Conservation (phyloP, 2,113 vertebrate species). For the Ia io region DNA sequence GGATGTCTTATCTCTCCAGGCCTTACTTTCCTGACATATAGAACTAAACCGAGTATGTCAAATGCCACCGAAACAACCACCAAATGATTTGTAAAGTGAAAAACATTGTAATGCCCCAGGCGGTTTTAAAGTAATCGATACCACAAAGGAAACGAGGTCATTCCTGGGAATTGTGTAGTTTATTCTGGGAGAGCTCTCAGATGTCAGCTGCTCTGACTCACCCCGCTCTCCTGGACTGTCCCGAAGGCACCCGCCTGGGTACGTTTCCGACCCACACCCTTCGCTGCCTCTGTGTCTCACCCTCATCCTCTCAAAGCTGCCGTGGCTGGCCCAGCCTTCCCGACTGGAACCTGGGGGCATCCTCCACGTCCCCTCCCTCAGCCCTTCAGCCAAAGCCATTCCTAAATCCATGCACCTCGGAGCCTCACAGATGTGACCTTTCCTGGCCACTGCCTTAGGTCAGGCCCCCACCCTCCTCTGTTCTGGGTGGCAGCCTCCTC, state of each 20-base stretch:
- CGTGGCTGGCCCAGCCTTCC: too few relatives aligned
- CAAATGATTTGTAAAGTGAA: neutral
- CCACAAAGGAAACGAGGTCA: neutral
- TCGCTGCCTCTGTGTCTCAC: neutral
- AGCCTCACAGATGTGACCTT: neutral
- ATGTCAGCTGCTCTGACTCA: neutral
- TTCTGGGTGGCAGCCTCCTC: neutral
- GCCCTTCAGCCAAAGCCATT: neutral
- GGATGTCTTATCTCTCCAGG: neutral
- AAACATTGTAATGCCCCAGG: neutral
- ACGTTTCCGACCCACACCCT: neutral
- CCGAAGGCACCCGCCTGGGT: neutral
- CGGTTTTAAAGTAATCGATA: neutral
- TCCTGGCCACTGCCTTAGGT: neutral
- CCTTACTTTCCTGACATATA: neutral
- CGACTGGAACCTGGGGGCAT: neutral
- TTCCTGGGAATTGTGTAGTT: neutral
- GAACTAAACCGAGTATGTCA: neutral
- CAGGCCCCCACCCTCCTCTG: fast-evolving
- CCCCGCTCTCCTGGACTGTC: neutral
- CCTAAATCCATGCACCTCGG: neutral
- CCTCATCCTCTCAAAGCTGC: neutral
- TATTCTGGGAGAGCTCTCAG: neutral
- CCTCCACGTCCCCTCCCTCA: neutral
- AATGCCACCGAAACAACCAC: neutral